Percentiles rank a stretch among this genome's conserved stretches.
Evolutionary conservation across 2,797 vertebrate species (phyloP).

Genomic region (Anguilla anguilla): DNA sequence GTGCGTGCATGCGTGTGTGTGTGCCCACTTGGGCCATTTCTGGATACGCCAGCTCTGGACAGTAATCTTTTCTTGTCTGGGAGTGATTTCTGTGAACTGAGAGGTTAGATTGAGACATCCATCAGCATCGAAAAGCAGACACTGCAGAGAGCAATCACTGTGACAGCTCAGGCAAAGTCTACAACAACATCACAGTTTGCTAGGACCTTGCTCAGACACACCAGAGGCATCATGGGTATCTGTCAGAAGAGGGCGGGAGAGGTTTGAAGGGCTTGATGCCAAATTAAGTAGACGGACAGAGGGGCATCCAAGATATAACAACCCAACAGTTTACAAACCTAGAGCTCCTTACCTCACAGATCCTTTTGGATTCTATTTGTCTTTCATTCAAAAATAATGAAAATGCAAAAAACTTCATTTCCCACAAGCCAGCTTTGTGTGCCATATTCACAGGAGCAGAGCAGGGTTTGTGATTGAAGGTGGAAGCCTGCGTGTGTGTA

Average conservation of each 20-base stretch:
- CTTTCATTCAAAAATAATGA: neutral
- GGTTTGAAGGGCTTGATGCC: neutral
- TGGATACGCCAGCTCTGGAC: slow-evolving; percentile 16
- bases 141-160: slow-evolving; percentile 10
- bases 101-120: slow-evolving; percentile 41
- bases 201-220: neutral
- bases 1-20: slow-evolving; percentile 4
- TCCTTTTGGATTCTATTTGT: neutral
- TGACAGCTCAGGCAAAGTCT: slow-evolving; percentile 32
- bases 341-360: neutral
- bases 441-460: neutral
- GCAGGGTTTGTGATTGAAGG: neutral
- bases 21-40: neutral
- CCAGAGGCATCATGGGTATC: neutral
- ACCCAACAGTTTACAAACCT: neutral
- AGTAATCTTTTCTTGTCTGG: slow-evolving; percentile 34
- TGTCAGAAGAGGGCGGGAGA: neutral
- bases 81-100: slow-evolving; percentile 35
- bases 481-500: slow-evolving; percentile 23
- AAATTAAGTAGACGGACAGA: neutral
- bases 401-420: neutral
- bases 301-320: neutral
- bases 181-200: slow-evolving; percentile 34
- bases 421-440: slow-evolving; percentile 4
- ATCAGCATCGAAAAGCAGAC: slow-evolving; percentile 35